Conservation (phyloP, 1,140 invertebrate genomes). For the Pseudomyrmex sp. region DNA sequence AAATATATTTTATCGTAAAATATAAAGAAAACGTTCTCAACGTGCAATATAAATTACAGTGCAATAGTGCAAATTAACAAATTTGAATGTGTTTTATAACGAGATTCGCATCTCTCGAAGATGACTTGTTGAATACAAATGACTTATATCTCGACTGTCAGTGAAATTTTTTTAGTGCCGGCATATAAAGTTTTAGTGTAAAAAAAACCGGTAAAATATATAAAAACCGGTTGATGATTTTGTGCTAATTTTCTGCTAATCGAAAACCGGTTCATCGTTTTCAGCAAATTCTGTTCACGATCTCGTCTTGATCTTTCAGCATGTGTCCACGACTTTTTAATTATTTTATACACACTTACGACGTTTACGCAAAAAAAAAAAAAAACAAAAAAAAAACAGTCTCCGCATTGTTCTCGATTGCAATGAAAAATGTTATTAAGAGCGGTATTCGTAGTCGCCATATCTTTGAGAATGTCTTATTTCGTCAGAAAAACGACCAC, state of each 20-base stretch:
- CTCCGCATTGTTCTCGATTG: neutral
- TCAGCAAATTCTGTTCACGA: neutral
- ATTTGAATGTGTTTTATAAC: no score
- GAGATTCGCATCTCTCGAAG: neutral
- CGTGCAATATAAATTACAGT: no score
- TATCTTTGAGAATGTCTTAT: no score
- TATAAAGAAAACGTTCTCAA: no score
- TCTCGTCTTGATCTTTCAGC: no score
- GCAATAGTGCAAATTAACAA: no score
- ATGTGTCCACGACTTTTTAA: no score
- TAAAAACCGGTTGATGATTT: slow-evolving; percentile 26
- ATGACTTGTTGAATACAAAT: neutral
- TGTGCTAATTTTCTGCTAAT: neutral
- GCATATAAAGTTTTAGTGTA: neutral
- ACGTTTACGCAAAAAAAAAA: no score
- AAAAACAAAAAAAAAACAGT: no score
- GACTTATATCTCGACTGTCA: neutral
- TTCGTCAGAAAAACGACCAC: no score
- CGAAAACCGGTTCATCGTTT: slow-evolving; percentile 18
- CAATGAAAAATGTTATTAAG: neutral
- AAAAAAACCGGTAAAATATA: neutral
- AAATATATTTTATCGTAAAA: neutral
- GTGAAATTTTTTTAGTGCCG: neutral
- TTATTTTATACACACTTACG: no score
- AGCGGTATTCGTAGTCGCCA: no score